Conservation (phyloP, 37 sponge, comb jelly and placozoan species). For the Bolinopsis microptera region DNA sequence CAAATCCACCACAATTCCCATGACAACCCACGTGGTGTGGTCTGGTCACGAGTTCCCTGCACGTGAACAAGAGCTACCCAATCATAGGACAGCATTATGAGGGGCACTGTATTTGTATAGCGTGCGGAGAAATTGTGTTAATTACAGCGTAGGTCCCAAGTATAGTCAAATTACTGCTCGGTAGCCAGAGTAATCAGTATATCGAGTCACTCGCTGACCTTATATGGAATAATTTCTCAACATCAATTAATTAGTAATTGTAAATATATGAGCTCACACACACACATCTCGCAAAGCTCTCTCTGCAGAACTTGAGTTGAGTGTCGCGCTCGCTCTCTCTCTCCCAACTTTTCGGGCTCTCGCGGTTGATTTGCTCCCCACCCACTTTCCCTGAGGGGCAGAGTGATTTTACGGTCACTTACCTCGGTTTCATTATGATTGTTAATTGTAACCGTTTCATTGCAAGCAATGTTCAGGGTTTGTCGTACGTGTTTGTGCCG, state of each 20-base stretch:
- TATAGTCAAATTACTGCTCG: slow-evolving; percentile 61
- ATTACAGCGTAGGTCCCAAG: slow-evolving; percentile 61
- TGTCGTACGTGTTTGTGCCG: too few species aligned
- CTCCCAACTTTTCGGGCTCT: slow-evolving; percentile 9
- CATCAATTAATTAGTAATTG: slow-evolving; percentile 66
- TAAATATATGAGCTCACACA: slow-evolving; percentile 45
- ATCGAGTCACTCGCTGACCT: slow-evolving; percentile 47
- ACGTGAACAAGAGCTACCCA: background rate
- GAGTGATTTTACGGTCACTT: too few species aligned
- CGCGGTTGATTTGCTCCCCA: too few species aligned
- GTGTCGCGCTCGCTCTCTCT: background rate
- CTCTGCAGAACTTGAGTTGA: too few species aligned
- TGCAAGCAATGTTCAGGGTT: too few species aligned
- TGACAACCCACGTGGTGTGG: slow-evolving; percentile 48
- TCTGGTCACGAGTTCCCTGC: background rate
- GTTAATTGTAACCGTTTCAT: too few species aligned
- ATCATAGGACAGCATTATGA: background rate
- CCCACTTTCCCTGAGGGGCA: too few species aligned
- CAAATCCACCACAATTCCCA: background rate
- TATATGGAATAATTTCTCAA: slow-evolving; percentile 35
- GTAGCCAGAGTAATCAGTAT: slow-evolving; percentile 61
- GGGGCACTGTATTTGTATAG: slow-evolving; percentile 40
- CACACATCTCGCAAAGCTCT: background rate
- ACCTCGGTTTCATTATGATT: too few species aligned
- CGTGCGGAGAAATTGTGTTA: slow-evolving; percentile 64